Base-by-base conservation (phyloP, 2,888 invertebrate species). In the Eilema caniola region DNA sequence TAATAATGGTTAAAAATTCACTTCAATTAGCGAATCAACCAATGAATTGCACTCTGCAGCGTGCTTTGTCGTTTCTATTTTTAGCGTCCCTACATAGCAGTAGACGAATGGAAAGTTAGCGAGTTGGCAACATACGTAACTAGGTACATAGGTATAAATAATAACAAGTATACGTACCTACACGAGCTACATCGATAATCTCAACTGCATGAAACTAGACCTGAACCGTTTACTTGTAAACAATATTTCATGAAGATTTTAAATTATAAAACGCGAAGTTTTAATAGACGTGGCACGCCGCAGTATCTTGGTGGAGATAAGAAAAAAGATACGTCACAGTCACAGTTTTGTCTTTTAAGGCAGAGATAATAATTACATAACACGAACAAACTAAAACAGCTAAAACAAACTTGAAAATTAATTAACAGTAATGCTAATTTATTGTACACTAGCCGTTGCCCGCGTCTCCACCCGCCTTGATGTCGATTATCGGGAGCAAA, bases 51-150 rank as follows among this genome's bases (percentile, higher is more conserved):
- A 87, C 85, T 83, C 83, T 88, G 88, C 89, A 87, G 86, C 82
- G 83, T 87, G 87, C 86, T 88, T 89, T 89, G 89, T 91, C 85
- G 86, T 81, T 84, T 88, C 89, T 93, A 93, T 93, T 92, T 93
- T 90, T 92, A 93, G 92, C 90, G 81, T 85, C 88, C 83, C 67
- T 86, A 89, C 81, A 84, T 82, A 83, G 86, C 88, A 88, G 87
- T 87, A 88, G 85, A 87, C 91, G 89, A 93, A 91, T 93, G 93
- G 93, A 94, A 94, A 93, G 93, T 92, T 89, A 91, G 89, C 90
- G 90, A 89, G 89, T 89, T 92, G 91, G 92, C 91, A 92, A 91
- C 88, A 85, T 89, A 87, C 86, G 84, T 84, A 86, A 84, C 63
- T 70, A 67, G 53, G 62, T 70, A 71, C 59, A 67, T 70, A 37